Evolutionary conservation across 2,113 vertebrate species (phyloP), one percentile per base, ranked within the genome.

Genomic region (Catharus bicknelli): DNA sequence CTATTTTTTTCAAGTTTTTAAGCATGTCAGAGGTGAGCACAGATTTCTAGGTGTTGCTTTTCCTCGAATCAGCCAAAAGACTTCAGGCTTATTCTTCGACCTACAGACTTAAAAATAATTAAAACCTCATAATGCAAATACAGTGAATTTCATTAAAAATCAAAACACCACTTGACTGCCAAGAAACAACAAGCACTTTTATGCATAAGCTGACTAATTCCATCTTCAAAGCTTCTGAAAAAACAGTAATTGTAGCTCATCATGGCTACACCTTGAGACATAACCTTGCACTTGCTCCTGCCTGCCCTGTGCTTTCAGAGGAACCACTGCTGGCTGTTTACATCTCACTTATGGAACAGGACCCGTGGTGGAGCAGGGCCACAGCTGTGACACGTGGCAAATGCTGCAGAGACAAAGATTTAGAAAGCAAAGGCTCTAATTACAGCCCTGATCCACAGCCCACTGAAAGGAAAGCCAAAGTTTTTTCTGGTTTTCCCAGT

Each of bases 131-230:
- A 64, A 83, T 55, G 81, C 74, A 91, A 90, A 90, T 58, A 89
- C 63, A 50, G 48, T 22, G 73, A 78, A 94, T 90, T 81, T 70
- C 74, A 88, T 90, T 93, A 87, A 86, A 94, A 95, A 91, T 79
- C 93, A 76, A 84, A 88, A 69, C 70, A 82, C 59, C 83, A 73
- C 90, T 94, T 90, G 74, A 93, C 86, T 94, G 86, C 93, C 92
- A 95, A 92, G 87, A 47, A 92, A 80, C 83, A 93, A 86, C 7
- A 40, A 90, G 88, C 54, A 76, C 54, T 48, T 72, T 87, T 30
- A 77, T 36, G 63, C 81, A 73, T 38, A 94, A 83, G n/a, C 53
- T 83, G 79, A 74, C 67, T 88, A 90, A 94, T 92, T 82, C 69
- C 48, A 20, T 64, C 55, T 78, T 58, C 75, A 66, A 42, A 82